phyloP scores from a whole-genome alignment of 2,797 vertebrate genomes.

The Brotogeris chrysoptera region DNA sequence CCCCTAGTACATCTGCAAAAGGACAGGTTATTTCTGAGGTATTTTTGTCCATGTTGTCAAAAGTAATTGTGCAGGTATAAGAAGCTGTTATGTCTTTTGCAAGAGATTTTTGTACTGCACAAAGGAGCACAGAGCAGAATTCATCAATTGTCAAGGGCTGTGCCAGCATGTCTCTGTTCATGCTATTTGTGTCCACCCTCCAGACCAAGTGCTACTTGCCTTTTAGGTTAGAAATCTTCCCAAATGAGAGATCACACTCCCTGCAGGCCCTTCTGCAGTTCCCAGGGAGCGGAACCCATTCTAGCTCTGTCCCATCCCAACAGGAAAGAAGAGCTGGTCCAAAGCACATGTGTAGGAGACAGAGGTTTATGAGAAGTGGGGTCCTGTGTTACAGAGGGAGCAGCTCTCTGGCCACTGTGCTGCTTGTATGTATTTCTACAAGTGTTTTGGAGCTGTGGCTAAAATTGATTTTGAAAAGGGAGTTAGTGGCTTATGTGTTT shows the following conservation, averaged over 20 bases:
- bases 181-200: fast-evolving
- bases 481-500: not conserved
- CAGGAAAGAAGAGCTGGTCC: not conserved
- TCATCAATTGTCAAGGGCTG: not conserved
- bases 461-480: not conserved
- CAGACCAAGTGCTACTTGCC: not conserved
- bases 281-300: not conserved
- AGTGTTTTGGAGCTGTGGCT: not conserved
- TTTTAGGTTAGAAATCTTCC: not conserved
- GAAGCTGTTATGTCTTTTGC: not conserved
- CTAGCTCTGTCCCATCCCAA: not conserved
- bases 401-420: not conserved
- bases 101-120: not conserved
- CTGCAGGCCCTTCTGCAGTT: not conserved
- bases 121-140: not conserved
- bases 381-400: not conserved
- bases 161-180: not conserved
- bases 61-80: not conserved
- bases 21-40: not conserved
- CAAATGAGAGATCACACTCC: fast-evolving
- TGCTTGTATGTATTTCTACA: not conserved
- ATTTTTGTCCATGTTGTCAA: not conserved
- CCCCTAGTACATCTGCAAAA: not conserved
- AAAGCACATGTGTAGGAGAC: not conserved
- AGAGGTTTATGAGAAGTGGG: not conserved